Evolutionary conservation across 2,113 vertebrate genomes (phyloP).

Genomic region (Engystomops pustulosus): DNA sequence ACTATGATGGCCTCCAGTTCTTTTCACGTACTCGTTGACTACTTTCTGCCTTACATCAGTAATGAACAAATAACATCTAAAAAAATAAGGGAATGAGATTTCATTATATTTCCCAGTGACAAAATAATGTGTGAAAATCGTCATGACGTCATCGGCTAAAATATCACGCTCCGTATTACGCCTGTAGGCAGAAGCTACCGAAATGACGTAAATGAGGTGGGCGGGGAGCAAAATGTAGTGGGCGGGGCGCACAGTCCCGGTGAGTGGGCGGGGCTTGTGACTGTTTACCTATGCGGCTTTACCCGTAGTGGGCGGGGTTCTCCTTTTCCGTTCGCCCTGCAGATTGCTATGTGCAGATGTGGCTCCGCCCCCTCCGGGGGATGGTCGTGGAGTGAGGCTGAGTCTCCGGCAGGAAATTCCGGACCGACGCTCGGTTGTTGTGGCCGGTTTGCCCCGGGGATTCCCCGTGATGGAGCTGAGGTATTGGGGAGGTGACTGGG

Average conservation of each 20-base stretch:
- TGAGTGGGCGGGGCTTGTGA: background rate
- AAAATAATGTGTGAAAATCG: no score
- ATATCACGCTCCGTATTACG: no score
- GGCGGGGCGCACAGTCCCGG: no score
- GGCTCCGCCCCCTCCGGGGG: background rate
- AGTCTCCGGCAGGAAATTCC: slow-evolving; percentile 49
- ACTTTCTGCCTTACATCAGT: no score
- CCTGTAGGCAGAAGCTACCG: background rate
- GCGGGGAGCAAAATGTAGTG: background rate
- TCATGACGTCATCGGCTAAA: background rate
- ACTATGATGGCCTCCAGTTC: no score
- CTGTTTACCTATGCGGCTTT: background rate
- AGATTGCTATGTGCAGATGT: background rate
- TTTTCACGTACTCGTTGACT: no score
- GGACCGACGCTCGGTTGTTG: slow-evolving; percentile 8
- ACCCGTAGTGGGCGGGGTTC: background rate
- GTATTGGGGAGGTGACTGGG: slow-evolving; percentile 95
- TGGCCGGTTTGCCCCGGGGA: slow-evolving; percentile 68
- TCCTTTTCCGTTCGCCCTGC: background rate
- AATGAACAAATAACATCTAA: no score
- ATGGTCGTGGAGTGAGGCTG: background rate
- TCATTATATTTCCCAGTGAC: no score
- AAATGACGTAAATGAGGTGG: background rate
- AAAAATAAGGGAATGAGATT: no score
- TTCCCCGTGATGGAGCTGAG: slow-evolving; percentile 88